These are phyloP conservation scores for Proteles cristata DNA, from an alignment of 2,113 vertebrate species.

Conservation along the genomic window DNA sequence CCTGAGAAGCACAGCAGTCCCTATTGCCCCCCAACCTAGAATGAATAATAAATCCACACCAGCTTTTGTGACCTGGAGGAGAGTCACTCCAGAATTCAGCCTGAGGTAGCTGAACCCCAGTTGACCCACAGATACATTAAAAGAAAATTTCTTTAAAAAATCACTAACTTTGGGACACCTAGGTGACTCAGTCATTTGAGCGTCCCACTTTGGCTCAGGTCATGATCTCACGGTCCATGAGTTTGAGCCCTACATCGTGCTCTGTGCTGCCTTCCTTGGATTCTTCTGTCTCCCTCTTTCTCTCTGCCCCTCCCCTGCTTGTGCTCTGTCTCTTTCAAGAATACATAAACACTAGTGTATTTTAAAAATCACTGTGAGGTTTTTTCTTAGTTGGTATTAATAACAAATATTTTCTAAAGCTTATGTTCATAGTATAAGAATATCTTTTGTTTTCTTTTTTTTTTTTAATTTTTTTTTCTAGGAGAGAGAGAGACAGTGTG, in stretches of 20 bases:
- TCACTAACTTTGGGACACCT: background rate
- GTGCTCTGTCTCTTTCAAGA: background rate
- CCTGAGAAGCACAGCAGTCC: accelerated
- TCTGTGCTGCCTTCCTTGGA: too few relatives aligned
- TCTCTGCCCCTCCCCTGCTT: too few relatives aligned
- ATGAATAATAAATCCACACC: accelerated
- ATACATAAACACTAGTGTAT: background rate
- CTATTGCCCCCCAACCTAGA: accelerated
- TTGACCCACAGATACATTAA: background rate
- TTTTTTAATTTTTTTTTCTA: too few relatives aligned
- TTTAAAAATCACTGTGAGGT: background rate
- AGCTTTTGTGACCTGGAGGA: accelerated
- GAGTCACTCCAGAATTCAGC: too few relatives aligned
- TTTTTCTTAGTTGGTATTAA: background rate
- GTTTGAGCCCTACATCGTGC: too few relatives aligned
- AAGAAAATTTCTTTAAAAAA: background rate
- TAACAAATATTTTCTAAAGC: background rate
- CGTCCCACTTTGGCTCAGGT: background rate
- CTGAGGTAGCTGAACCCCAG: accelerated
- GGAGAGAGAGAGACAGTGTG: too few relatives aligned
- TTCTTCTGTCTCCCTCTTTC: background rate
- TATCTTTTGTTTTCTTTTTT: background rate
- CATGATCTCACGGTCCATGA: background rate
- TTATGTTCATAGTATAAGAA: background rate
- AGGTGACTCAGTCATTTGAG: background rate